Percentiles rank a stretch among this genome's conserved stretches.
Evolutionary conservation across 2,113 vertebrate genomes (phyloP).

Genomic region (Montifringilla adamsi): DNA sequence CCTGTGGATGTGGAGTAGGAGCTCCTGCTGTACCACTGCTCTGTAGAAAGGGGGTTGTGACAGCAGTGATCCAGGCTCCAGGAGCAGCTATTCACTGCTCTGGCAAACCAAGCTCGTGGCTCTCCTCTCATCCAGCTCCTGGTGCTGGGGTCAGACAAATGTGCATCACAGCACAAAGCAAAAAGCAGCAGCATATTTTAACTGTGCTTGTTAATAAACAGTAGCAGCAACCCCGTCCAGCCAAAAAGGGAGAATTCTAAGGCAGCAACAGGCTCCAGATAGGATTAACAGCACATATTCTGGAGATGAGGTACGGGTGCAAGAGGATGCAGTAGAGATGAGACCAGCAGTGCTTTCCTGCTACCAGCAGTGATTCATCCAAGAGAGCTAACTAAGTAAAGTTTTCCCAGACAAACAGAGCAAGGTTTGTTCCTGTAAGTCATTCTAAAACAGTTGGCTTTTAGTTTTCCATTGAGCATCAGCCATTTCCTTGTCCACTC

Average conservation of each 20-base stretch:
- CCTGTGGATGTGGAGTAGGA: background rate
- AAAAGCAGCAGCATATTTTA: background rate
- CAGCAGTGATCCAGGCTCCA: background rate
- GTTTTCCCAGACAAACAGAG: background rate
- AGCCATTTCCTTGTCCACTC: background rate
- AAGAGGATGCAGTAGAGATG: background rate
- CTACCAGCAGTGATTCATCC: background rate
- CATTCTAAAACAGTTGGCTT: background rate
- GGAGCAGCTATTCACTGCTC: background rate
- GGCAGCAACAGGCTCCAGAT: background rate
- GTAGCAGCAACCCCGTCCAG: background rate
- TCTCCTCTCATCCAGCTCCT: background rate
- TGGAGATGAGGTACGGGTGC: background rate
- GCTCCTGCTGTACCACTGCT: background rate
- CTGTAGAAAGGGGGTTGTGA: background rate
- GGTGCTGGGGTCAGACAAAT: background rate
- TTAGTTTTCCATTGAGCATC: background rate
- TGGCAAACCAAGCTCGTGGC: background rate
- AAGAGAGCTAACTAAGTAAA: background rate
- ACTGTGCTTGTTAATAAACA: background rate
- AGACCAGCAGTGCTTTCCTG: background rate
- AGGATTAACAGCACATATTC: background rate
- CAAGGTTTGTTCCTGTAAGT: background rate
- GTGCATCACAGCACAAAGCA: fast-evolving
- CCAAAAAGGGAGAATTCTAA: background rate